Evolutionary conservation across 2,797 vertebrate genomes (phyloP), one percentile per base, ranked within the genome.

Genomic region (Sparidentex hasta): DNA sequence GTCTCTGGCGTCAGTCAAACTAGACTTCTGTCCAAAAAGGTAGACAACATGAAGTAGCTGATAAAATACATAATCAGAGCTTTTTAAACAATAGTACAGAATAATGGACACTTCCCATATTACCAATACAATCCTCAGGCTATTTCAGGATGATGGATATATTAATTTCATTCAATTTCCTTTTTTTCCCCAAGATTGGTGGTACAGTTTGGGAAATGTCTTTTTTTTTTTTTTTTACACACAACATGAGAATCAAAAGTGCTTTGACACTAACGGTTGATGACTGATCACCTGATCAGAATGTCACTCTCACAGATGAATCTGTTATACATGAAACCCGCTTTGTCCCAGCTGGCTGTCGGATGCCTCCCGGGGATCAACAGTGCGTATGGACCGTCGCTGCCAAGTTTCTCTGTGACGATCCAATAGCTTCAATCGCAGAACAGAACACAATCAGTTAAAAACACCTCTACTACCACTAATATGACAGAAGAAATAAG

Each of bases 381-480:
- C 78, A 84, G 16, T 5, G 16, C 80, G 29, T 0, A 80, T 0
- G 0, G 0, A 18, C 0, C 9, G 18, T 0, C 0, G 0, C 0
- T 5, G 14, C 0, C 0, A 0, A 7, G 0, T 0, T 0, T 0
- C 0, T 1, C 0, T 0, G 0, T 2, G 9, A 9, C 0, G 0
- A 23, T 3, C 83, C 83, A 86, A 83, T 65, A 86, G 46, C 87
- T 90, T 13, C 13, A 71, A 44, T 66, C 1, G 57, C 21, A 76
- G 13, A 58, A 38, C 38, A 38, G 38, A 38, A 58, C 61, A 17
- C 14, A 13, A 25, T 58, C 7, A 67, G 3, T 38, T 46, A 48
- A 12, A 44, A 44, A 52, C 12, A 20, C 44, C 6, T 18, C 5
- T 23, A 8, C 17, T 18, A 0, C 17, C 25, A 18, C 55, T 18